phyloP scores from a whole-genome alignment of 37 sponge, comb jelly and placozoan genomes.

The Chondrilla cf. caribensis region DNA sequence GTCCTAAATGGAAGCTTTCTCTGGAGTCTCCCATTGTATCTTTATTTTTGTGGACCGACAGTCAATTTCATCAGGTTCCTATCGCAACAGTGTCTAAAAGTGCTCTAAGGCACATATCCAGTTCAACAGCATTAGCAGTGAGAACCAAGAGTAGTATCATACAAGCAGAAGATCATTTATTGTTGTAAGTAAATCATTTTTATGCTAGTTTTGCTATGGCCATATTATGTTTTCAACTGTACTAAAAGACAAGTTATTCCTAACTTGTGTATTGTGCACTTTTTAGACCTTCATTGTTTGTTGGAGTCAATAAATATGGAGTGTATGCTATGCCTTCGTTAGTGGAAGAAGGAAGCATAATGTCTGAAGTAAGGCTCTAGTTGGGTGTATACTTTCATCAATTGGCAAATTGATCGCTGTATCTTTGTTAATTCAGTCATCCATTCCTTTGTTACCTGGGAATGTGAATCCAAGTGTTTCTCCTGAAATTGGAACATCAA shows the following conservation, averaged over 20 bases:
- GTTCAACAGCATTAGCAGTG: conserved; percentile 52
- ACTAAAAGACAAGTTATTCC: too few species aligned
- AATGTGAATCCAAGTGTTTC: too few species aligned
- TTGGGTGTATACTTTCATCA: background rate
- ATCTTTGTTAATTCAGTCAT: too few species aligned
- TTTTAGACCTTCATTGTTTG: conserved; percentile 54
- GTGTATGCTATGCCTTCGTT: conserved; percentile 67
- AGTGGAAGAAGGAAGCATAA: conserved; percentile 48
- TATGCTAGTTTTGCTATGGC: too few species aligned
- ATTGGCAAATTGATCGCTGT: too few species aligned
- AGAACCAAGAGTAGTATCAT: conserved; percentile 35
- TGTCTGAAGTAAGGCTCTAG: conserved; percentile 38
- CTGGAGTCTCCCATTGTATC: conserved; percentile 71
- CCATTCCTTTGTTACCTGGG: too few species aligned
- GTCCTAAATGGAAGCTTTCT: conserved; percentile 46
- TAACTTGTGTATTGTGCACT: too few species aligned
- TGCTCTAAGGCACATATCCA: conserved; percentile 49
- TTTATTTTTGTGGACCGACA: conserved; percentile 44
- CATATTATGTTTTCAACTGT: too few species aligned
- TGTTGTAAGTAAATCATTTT: conserved; percentile 41
- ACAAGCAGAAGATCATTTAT: conserved; percentile 41
- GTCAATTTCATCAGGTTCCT: conserved; percentile 48
- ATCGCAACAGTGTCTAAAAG: conserved; percentile 46
- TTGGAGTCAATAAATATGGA: conserved; percentile 47
- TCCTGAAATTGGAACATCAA: too few species aligned